Conservation (phyloP, 2,113 vertebrate genomes). For the Nicator chloris region DNA sequence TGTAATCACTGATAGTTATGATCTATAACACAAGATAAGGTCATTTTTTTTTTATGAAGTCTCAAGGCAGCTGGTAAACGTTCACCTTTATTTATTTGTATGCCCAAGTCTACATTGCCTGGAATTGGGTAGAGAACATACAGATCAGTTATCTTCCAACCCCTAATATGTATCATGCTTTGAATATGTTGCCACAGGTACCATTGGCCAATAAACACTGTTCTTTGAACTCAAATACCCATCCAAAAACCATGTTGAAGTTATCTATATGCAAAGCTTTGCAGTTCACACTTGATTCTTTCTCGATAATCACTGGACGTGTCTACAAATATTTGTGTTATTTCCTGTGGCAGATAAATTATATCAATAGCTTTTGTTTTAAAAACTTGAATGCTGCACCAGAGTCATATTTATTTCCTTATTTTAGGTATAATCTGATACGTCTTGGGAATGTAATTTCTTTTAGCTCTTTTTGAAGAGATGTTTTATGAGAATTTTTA, state of each 20-base stretch:
- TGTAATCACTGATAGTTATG: not conserved
- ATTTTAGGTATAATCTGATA: not conserved
- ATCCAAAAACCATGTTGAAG: not conserved
- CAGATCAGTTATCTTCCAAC: not conserved
- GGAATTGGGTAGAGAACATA: not conserved
- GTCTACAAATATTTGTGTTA: not conserved
- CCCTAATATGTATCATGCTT: not conserved
- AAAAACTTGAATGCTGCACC: not conserved
- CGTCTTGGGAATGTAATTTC: accelerated
- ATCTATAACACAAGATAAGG: not conserved
- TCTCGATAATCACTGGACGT: not conserved
- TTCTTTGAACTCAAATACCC: not conserved
- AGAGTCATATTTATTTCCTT: not conserved
- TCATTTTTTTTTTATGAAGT: not conserved
- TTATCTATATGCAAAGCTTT: not conserved
- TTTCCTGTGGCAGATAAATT: not conserved
- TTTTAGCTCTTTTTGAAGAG: not conserved
- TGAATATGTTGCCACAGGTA: not conserved
- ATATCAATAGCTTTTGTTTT: not conserved
- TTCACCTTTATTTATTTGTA: not conserved
- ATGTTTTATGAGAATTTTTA: not conserved
- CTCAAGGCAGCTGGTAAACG: not conserved
- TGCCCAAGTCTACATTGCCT: not conserved
- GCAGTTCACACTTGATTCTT: not conserved
- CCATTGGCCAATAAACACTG: not conserved